Conservation (phyloP, 2,888 invertebrate genomes). For the Melinaea menophilus region DNA sequence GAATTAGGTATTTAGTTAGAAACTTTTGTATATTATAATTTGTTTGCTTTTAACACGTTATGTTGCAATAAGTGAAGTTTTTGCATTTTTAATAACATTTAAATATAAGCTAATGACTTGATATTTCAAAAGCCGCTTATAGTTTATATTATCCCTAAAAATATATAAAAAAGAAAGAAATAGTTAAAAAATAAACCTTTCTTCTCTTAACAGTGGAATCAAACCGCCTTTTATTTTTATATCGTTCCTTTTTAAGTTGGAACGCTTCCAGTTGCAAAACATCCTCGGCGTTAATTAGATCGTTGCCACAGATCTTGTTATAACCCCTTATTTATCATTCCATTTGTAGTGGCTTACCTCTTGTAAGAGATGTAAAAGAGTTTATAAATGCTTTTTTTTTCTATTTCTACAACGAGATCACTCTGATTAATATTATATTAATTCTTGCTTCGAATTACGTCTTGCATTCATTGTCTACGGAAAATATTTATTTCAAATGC, state of each 20-base stretch:
- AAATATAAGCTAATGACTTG: too few species aligned
- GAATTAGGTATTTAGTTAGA: conserved; percentile 20
- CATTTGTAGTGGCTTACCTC: conserved; percentile 8
- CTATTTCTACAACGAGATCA: not conserved
- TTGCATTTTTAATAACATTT: too few species aligned
- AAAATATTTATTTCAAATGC: not conserved
- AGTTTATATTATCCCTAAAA: too few species aligned
- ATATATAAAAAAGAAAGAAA: too few species aligned
- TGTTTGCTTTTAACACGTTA: not conserved
- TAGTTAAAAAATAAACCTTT: too few species aligned
- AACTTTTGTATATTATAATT: conserved; percentile 7
- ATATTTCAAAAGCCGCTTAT: too few species aligned
- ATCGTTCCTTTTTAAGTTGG: not conserved
- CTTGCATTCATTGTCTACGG: too few species aligned
- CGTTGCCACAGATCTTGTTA: conserved; percentile 8
- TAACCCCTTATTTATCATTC: conserved; percentile 8
- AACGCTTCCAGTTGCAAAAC: not conserved
- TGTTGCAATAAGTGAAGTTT: not conserved
- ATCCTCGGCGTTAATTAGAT: conserved; percentile 7
- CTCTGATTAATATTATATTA: not conserved
- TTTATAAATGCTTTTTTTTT: not conserved
- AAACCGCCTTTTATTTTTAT: not conserved
- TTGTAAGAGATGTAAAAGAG: not conserved
- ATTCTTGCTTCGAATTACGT: too few species aligned
- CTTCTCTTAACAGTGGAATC: not conserved